These are phyloP conservation scores for Drosophila macrospina DNA, from an alignment of 2,888 invertebrate species.

Conservation along the genomic window DNA sequence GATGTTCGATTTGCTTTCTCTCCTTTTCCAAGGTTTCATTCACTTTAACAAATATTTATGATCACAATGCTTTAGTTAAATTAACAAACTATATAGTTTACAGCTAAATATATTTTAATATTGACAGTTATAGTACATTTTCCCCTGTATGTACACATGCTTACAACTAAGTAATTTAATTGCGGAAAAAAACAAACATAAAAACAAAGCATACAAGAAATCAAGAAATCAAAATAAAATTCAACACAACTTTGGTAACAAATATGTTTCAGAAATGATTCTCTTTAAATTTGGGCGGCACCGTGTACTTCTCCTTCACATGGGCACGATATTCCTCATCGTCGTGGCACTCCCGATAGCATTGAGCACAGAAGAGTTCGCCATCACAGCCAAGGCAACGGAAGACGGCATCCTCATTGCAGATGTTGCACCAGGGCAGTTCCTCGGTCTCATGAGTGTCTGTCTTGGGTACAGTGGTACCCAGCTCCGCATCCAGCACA, in stretches of 20 bases:
- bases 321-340: slow-evolving; percentile 87
- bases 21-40: not conserved
- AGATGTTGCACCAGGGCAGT: slow-evolving; percentile 93
- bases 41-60: no score
- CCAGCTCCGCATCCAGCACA: slow-evolving; percentile 84
- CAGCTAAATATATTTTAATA: slow-evolving; percentile 22
- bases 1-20: not conserved
- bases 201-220: slow-evolving; percentile 10
- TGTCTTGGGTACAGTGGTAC: slow-evolving; percentile 54
- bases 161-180: slow-evolving; percentile 16
- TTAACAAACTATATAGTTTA: slow-evolving; percentile 9
- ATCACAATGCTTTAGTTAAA: not conserved
- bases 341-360: slow-evolving; percentile 90
- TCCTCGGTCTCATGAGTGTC: slow-evolving; percentile 86
- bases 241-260: slow-evolving; percentile 6
- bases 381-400: slow-evolving; percentile 91
- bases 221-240: not conserved
- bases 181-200: slow-evolving; percentile 1
- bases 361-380: slow-evolving; percentile 92
- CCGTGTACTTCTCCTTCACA: slow-evolving; percentile 76
- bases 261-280: slow-evolving; percentile 66
- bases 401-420: slow-evolving; percentile 91
- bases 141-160: slow-evolving; percentile 3
- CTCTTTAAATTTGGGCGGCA: slow-evolving; percentile 83
- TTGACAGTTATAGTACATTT: slow-evolving; percentile 28